Base-by-base conservation (phyloP, 2,113 vertebrate genomes). In the Spea multiplicata region DNA sequence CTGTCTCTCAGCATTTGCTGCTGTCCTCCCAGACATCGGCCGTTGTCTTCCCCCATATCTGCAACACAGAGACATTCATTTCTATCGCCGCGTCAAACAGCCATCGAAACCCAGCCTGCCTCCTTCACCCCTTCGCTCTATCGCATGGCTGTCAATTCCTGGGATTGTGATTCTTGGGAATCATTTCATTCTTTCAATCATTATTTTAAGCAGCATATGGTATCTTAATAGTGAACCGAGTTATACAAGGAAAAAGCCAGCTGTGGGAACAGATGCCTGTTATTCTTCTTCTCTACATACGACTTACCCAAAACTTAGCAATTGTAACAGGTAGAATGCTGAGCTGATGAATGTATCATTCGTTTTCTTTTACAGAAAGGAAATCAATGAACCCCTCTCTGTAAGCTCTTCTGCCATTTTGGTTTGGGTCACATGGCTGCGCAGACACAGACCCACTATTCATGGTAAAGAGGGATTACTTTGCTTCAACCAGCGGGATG, bases 101-200 rank as follows among this genome's bases (percentile, higher is more conserved):
- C 88, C 90, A 93, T 94, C 93, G 95, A 92, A 90, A 90, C 90
- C 88, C 88, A 87, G 90, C 91, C 93, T 94, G 89, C 91, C 92
- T 92, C 83, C 86, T 92, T 89, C 88, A 86, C 91, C 91, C 88
- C 90, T 90, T 91, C 85, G 89, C 89, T 86, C 93, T 95, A 95
- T 95, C 96, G 97, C 94, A 96, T 95, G 87, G 95, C 94, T 98
- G 96, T 97, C 96, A 94, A 93, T 95, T 95, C 93, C 92, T 88
- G 93, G 93, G 93, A 93, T 94, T 93, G 89, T 92, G 90, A 90
- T 92, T 92, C 90, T 91, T 89, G 92, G 90, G 91, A 91, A 93
- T 93, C 93, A 91, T 94, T 94, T 95, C 92, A 93, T 94, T 92
- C 92, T 89, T 87, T 83, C 93, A 90, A 93, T 92, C 91, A 90